Evolutionary conservation across 1,140 invertebrate genomes (phyloP), one percentile per base, ranked within the genome.

Genomic region (Monomorium pharaonis): DNA sequence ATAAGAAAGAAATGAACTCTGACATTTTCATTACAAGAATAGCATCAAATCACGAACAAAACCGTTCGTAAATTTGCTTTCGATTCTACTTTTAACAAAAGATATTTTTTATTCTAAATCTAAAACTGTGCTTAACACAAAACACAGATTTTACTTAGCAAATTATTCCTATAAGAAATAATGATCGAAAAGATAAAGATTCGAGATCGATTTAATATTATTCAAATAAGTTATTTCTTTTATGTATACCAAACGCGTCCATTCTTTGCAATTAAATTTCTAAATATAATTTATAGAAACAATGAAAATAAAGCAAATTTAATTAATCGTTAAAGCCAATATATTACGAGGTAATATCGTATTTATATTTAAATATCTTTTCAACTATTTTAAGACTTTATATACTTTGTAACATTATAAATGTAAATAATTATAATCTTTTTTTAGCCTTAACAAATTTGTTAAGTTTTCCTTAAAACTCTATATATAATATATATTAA

Each of bases 11-110:
- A 24, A 72, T 56, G n/a, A 58, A 54, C 67, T 47, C 18, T 74
- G 67, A 47, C 37, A 74, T 83, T 83, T 83, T 4, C 14, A n/a
- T 72, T 30, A 12, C 16, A 42, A 72, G 14, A 81, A 37, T 60
- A 83, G 5, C 12, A 10, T 58, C 7, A 81, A 70, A 74, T 60
- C 58, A 37, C 1, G 44, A n/a, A n/a, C 7, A 3, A 56, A 47
- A 0, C 42, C 1, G 51, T 12, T 18, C 10, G n/a, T 7, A 69
- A 69, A 54, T 18, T 27, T 37, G 4, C 4, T 54, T 12, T 21
- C 9, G 0, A 51, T 37, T 51, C 14, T 6, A 24, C 18, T 65
- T 65, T n/a, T 80, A 54, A 42, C 67, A 18, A 2, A 33, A 49
- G 10, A 16, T 14, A 18, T n/a, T 69, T 27, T 24, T 24, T 67